phyloP scores from a whole-genome alignment of 2,113 vertebrate species.

The Cacatua alba region DNA sequence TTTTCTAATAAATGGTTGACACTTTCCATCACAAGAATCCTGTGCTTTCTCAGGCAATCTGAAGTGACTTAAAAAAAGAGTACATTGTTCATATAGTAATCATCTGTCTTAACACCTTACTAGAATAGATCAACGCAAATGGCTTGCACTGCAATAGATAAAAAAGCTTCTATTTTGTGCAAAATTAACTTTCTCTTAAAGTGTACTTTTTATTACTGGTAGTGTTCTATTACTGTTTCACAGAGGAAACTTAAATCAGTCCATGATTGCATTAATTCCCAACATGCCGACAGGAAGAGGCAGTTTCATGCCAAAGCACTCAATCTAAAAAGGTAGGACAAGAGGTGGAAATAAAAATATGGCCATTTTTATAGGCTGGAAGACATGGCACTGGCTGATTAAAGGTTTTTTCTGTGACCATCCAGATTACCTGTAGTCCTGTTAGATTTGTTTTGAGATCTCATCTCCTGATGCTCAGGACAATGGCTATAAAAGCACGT shows the following conservation, averaged over 20 bases:
- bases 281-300: neutral
- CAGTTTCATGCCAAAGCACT: neutral
- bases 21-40: neutral
- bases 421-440: neutral
- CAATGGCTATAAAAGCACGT: neutral
- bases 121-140: neutral
- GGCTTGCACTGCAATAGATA: neutral
- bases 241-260: neutral
- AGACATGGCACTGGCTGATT: neutral
- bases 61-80: neutral
- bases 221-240: neutral
- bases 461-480: neutral
- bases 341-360: neutral
- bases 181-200: neutral
- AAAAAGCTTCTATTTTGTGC: neutral
- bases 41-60: neutral
- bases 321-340: neutral
- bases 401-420: neutral
- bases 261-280: neutral
- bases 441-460: neutral
- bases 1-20: neutral
- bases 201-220: neutral
- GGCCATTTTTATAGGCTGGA: neutral
- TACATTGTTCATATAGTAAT: neutral
- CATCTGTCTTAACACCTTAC: neutral